Evolutionary conservation across 2,888 invertebrate species (phyloP).

Genomic region (Dryococelus australis): DNA sequence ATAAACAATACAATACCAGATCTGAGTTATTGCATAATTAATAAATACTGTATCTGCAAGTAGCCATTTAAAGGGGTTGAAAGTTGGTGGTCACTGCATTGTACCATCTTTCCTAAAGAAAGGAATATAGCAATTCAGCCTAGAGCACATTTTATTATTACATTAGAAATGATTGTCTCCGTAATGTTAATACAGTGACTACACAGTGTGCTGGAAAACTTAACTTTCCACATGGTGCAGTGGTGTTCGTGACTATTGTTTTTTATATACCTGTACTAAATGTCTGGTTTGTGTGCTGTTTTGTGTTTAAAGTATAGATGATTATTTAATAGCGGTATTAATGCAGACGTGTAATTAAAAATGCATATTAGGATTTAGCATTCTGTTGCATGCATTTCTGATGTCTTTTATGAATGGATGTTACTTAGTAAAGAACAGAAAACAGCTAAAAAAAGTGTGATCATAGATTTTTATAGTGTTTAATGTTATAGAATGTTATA

Average conservation of each 20-base stretch:
- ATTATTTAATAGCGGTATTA: neutral
- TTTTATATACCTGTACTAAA: neutral
- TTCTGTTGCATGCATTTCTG: slow-evolving; percentile 9
- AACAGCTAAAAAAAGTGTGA: neutral
- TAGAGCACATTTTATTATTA: no score
- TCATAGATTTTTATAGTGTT: slow-evolving; percentile 13
- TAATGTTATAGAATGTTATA: neutral
- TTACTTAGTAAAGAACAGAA: neutral
- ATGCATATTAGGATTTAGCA: neutral
- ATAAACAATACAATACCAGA: no score
- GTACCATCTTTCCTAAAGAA: no score
- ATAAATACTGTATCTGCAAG: no score
- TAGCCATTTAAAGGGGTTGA: no score
- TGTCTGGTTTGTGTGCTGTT: neutral
- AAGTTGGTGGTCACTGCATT: no score
- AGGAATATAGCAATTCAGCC: no score
- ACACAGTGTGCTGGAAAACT: slow-evolving; percentile 16
- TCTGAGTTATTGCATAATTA: no score
- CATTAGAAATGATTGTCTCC: no score
- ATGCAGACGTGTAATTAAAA: neutral
- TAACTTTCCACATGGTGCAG: neutral
- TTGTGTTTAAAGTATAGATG: neutral
- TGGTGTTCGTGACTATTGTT: neutral
- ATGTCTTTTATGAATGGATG: slow-evolving; percentile 1
- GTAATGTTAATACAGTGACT: neutral